Percentiles rank a stretch among this genome's conserved stretches.
Conservation (phyloP, 2,113 vertebrate genomes). For the Solenodon paradoxus region DNA sequence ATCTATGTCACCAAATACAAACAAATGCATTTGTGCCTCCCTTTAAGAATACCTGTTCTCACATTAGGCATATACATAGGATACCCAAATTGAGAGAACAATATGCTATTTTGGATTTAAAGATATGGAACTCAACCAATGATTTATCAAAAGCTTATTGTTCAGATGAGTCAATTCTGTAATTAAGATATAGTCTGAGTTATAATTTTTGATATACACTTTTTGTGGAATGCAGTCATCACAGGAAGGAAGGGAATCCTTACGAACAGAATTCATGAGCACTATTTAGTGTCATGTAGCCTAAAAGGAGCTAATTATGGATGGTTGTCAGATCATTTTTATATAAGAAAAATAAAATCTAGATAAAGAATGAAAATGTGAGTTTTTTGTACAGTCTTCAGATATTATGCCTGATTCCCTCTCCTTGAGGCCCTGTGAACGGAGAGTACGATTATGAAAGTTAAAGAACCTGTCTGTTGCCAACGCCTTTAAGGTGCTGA, state of each 20-base stretch:
- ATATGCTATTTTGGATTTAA: background rate
- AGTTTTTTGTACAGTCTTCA: background rate
- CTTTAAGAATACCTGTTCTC: background rate
- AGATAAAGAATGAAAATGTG: background rate
- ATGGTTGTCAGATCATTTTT: background rate
- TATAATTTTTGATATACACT: background rate
- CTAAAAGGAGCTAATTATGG: background rate
- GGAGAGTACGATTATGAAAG: background rate
- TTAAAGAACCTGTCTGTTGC: constrained; percentile 2
- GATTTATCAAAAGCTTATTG: background rate
- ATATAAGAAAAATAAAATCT: constrained; percentile 32
- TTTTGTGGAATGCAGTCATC: background rate
- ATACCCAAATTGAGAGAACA: background rate
- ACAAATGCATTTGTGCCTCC: background rate
- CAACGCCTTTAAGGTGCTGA: constrained; percentile 54
- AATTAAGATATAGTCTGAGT: background rate
- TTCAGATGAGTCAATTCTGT: background rate
- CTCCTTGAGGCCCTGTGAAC: background rate
- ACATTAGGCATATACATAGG: background rate
- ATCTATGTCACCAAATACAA: background rate
- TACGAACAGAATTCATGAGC: background rate
- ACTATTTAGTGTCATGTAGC: background rate
- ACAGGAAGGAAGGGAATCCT: background rate
- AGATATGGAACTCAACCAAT: background rate
- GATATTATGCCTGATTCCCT: background rate